Base-by-base conservation (phyloP, 2,797 vertebrate genomes). In the Labeo calbasu region DNA sequence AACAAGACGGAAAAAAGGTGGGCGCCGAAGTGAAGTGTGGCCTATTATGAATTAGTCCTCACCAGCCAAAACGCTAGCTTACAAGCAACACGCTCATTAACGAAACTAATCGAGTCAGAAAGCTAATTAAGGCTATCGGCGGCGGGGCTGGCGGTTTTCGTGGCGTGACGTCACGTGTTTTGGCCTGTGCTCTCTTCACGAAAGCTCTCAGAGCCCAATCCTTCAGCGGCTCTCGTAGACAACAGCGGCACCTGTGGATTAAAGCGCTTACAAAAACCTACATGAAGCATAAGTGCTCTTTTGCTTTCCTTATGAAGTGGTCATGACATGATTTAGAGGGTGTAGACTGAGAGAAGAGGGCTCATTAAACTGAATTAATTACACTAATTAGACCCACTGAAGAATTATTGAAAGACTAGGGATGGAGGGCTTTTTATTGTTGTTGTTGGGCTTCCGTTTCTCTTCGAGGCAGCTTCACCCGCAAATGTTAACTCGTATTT, bases 41-140 rank as follows among this genome's bases (percentile, higher is more conserved):
- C 73, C 66, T 83, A 21, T 69, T 83, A 68, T 68, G 36, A 77
- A 83, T 69, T 79, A 66, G 36, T 72, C 50, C 73, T 91, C 87
- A 91, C 87, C 88, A 83, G 72, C 69, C 87, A 90, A 89, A 82
- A 66, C 68, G 86, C 89, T 71, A 70, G 66, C 75, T 88, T 86
- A 71, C 77, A 90, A 72, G 82, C 84, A 91, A 75, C 78, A 84
- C 65, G 84, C 53, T 87, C 85, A 88, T 83, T 79, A 89, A 84
- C 89, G 83, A 83, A 88, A 83, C 85, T 77, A 85, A 77, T 79
- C 55, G 82, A 88, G 87, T 87, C 84, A 66, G 84, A 85, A 88
- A 90, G 88, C 85, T 91, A 91, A 93, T 92, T 92, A 89, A 85
- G 90, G 89, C 87, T 90, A 89, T 88, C 89, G 91, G 80, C 86